Evolutionary conservation across 2,888 invertebrate genomes (phyloP).

Genomic region (Heliconius ismenius): DNA sequence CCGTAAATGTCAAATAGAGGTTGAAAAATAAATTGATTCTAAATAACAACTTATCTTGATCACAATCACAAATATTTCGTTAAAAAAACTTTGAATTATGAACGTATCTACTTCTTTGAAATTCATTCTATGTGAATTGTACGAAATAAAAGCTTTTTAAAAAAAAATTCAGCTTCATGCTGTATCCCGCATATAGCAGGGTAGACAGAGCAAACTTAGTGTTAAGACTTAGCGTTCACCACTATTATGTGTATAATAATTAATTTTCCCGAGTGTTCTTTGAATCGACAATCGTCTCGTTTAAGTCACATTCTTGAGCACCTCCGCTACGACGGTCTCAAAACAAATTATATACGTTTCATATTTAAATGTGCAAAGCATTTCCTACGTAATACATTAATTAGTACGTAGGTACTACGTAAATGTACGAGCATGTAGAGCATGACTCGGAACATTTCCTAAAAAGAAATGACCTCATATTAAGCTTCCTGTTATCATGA

Average conservation of each 20-base stretch:
- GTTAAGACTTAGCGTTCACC: background rate
- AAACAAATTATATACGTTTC: background rate
- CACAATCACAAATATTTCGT: conserved; percentile 16
- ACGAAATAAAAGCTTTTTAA: too few species aligned
- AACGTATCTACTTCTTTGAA: background rate
- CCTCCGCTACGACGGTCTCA: too few species aligned
- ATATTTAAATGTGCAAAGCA: background rate
- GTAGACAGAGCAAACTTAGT: background rate
- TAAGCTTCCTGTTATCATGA: conserved; percentile 4
- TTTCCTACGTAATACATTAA: too few species aligned
- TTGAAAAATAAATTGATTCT: conserved; percentile 29
- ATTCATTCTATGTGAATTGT: background rate
- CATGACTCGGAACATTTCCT: conserved; percentile 8
- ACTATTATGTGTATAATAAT: too few species aligned
- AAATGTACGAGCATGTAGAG: background rate
- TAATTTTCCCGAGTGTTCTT: too few species aligned
- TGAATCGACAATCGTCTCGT: too few species aligned
- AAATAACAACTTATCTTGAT: conserved; percentile 19
- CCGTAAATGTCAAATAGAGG: conserved; percentile 33
- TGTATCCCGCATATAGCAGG: too few species aligned
- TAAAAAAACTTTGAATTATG: background rate
- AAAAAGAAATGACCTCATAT: conserved; percentile 27
- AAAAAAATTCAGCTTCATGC: too few species aligned
- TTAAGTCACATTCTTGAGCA: too few species aligned
- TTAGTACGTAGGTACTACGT: too few species aligned